phyloP scores from a whole-genome alignment of 2,797 vertebrate genomes.

The Odontamblyopus rebecca region DNA sequence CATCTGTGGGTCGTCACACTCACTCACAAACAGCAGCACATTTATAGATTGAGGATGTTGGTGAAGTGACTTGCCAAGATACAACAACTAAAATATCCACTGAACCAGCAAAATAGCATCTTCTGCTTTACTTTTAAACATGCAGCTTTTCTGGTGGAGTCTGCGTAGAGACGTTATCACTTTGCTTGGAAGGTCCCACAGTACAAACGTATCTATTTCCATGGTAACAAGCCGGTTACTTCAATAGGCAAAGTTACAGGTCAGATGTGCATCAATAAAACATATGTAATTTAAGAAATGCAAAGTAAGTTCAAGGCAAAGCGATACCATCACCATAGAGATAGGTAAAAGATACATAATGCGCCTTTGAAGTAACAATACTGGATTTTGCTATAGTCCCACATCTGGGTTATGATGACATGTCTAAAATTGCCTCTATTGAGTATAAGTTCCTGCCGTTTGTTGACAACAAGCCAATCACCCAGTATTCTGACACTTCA shows the following conservation, averaged over 20 bases:
- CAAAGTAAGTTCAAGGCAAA: not conserved
- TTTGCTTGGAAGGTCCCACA: not conserved
- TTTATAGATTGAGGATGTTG: no score
- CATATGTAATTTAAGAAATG: not conserved
- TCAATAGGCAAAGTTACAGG: not conserved
- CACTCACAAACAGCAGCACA: no score
- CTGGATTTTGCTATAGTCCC: not conserved
- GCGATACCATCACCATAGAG: not conserved
- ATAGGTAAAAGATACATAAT: no score
- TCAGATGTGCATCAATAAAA: not conserved
- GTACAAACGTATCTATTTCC: not conserved
- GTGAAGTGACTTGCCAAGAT: no score
- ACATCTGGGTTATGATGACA: not conserved
- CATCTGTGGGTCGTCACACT: no score
- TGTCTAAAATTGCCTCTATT: conserved; percentile 33
- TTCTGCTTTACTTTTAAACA: no score
- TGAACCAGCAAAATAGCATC: no score
- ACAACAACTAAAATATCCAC: no score
- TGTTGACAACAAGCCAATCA: conserved; percentile 44
- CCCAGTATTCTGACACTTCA: conserved; percentile 1
- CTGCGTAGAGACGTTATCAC: no score
- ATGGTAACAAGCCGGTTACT: not conserved
- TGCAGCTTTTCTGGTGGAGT: no score
- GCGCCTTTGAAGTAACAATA: not conserved
- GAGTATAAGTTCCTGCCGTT: conserved; percentile 22